Conservation (phyloP, 2,797 vertebrate species). For the Notolabrus celidotus region DNA sequence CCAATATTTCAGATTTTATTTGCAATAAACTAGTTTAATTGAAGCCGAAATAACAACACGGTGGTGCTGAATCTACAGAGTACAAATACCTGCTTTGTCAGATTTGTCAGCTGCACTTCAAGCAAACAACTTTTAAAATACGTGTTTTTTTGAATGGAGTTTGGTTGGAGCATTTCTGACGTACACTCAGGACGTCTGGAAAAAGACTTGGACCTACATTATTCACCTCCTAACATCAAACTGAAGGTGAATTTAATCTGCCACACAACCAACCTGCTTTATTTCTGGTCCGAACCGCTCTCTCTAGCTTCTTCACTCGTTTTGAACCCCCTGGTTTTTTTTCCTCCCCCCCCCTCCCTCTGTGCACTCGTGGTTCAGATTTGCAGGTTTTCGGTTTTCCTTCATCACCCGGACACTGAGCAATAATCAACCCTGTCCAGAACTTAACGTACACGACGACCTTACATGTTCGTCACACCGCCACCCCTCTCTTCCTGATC, state of each 20-base stretch:
- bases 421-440: slow-evolving; percentile 89
- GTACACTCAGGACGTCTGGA: not conserved
- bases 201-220: not conserved
- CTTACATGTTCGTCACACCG: slow-evolving; percentile 59
- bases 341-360: slow-evolving; percentile 8
- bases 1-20: not conserved
- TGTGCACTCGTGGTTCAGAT: slow-evolving; percentile 54
- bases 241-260: too few species aligned
- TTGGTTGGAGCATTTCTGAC: not conserved
- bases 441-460: slow-evolving; percentile 73
- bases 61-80: not conserved
- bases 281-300: not conserved
- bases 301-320: not conserved
- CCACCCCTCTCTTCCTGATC: not conserved
- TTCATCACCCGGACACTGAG: slow-evolving; percentile 79
- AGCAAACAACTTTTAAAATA: not conserved
- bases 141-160: not conserved
- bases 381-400: slow-evolving; percentile 31
- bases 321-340: slow-evolving; percentile 12
- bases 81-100: not conserved
- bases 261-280: too few species aligned
- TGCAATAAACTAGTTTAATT: not conserved
- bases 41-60: not conserved
- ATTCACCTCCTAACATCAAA: too few species aligned
- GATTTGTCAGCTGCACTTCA: not conserved